Evolutionary conservation across 2,888 invertebrate genomes (phyloP), one percentile per base, ranked within the genome.

Genomic region (Monoplex corrugatus): DNA sequence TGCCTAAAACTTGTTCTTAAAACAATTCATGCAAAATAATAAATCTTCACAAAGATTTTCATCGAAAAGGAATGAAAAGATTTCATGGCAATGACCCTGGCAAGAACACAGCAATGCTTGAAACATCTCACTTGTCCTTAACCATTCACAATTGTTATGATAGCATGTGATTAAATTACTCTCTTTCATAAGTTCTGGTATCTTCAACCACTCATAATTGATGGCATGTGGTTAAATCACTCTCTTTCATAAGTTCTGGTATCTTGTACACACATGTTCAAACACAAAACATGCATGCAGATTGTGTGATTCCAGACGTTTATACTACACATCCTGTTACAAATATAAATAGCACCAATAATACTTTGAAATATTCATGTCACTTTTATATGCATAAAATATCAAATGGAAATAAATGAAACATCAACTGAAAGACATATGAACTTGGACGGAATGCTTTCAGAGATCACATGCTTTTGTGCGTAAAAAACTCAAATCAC

Each of bases 401-500:
- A 38, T 35, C 75, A 75, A n/a, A 8, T 68, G n/a, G 32, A 68
- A 2, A 38, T 35, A 13, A 35, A 32, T 28, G 28, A 80, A 43
- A 16, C 16, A 38, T 35, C 75, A 75, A n/a, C 28, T 68, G n/a
- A 68, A 68, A 2, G 23, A 75, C 3, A 40, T 1, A 35, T 38
- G 16, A 1, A 38, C 1, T 16, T 75, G 75, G 75, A 75, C 75
- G 75, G 75, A 75, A 75, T 40, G 38, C 23, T 75, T 75, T 75
- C 35, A 35, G 13, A 80, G 43, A 43, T 80, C 5, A 43, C 40
- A 32, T 23, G 78, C 68, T 8, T 40, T 80, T 43, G 78, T 80
- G 78, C 43, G 78, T 80, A 80, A 80, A 78, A 50, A 40, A 80
- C n/a, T 80, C 43, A 43, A 43, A 80, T 80, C 40, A 28, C 19